A percentile compares a stretch with the other conserved stretches of the same genome.
These are phyloP conservation scores for Slavum lentiscoides DNA, from an alignment of 2,888 invertebrate genomes.

Conservation along the genomic window DNA sequence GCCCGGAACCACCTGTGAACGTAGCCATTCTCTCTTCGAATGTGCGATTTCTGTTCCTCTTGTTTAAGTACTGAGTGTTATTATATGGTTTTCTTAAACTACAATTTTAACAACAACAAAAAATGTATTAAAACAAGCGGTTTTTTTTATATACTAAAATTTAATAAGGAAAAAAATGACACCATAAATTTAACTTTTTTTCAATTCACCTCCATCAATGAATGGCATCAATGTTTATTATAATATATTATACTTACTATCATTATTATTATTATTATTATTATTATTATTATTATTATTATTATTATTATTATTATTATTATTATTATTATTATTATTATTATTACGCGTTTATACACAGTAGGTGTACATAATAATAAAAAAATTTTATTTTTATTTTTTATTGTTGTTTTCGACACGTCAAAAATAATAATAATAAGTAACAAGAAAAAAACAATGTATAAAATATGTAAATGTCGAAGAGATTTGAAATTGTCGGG, in stretches of 20 bases:
- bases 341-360: neutral
- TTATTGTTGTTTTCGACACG: neutral
- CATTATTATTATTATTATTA: constrained; percentile 1
- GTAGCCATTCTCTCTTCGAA: constrained; percentile 47
- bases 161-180: neutral
- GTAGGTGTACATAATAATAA: too few species aligned
- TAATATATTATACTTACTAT: too few species aligned
- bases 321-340: neutral
- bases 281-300: constrained; percentile 1
- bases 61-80: neutral
- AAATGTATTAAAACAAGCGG: neutral
- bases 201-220: too few species aligned
- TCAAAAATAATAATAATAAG: neutral
- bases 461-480: neutral
- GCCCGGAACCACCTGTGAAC: constrained; percentile 60
- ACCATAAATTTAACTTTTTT: neutral
- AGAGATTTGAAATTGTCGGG: neutral
- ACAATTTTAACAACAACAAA: neutral
- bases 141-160: neutral
- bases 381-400: too few species aligned
- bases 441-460: too few species aligned
- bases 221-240: too few species aligned
- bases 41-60: neutral
- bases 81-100: constrained; percentile 23
- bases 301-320: constrained; percentile 3